Evolutionary conservation across 2,797 vertebrate genomes (phyloP).

Genomic region (Chlorospingus semifuscus): DNA sequence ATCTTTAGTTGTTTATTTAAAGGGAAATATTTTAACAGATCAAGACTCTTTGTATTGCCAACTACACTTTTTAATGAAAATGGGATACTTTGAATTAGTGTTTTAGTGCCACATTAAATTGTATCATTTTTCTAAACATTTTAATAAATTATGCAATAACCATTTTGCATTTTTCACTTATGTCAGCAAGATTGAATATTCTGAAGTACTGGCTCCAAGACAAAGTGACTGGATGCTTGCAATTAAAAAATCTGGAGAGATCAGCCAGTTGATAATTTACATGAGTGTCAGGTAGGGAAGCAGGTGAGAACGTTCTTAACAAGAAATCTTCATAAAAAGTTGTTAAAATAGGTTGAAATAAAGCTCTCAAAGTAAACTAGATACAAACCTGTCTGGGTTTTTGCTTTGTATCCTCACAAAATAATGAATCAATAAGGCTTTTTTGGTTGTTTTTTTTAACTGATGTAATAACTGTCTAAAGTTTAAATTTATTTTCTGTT

Average conservation of each 20-base stretch:
- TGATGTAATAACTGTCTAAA: neutral
- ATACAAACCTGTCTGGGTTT: neutral
- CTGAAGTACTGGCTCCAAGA: conserved; percentile 34
- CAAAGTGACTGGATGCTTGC: conserved; percentile 14
- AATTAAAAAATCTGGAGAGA: neutral
- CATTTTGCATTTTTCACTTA: conserved; percentile 56
- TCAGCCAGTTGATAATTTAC: neutral
- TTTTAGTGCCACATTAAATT: conserved; percentile 36
- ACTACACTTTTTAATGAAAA: conserved; percentile 64
- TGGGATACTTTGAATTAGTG: conserved; percentile 34
- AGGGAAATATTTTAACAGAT: conserved; percentile 55
- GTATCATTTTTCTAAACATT: conserved; percentile 65
- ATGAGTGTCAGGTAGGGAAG: neutral
- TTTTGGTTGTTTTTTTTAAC: neutral
- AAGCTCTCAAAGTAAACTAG: conserved; percentile 54
- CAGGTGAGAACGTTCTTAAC: conserved; percentile 32
- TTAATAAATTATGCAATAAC: conserved; percentile 53
- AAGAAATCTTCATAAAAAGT: conserved; percentile 19
- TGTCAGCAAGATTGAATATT: neutral
- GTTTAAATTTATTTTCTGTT: neutral
- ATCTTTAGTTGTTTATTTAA: conserved; percentile 53
- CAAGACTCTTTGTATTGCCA: conserved; percentile 49
- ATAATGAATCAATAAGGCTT: neutral
- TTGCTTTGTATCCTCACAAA: neutral
- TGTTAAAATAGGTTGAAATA: conserved; percentile 71